Evolutionary conservation across 1,140 invertebrate species (phyloP), one percentile per base, ranked within the genome.

Genomic region (Chionoecetes opilio): DNA sequence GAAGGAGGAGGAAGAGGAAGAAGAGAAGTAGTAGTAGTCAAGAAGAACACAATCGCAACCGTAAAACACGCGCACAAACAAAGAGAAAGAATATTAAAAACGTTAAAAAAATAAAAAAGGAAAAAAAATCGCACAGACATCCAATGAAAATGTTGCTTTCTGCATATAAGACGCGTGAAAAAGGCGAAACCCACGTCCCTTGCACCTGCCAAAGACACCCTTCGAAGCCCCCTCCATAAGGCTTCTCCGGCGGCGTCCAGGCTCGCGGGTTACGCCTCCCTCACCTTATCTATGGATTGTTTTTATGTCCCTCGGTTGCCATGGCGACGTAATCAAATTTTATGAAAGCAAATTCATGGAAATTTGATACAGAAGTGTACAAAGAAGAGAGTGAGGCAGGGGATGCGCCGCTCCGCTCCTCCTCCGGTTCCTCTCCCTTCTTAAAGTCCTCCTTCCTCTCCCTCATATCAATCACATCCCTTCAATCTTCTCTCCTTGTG

Each of bases 291-390:
- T 89, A 89, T 75, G 87, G 63, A 82, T 32, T 75, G 89, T 75
- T 92, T 92, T 92, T 92, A 92, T 92, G 38, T 92, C 94, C 92
- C 82, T 88, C 41, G 37, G 85, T 95, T 87, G 75, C 94, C 91
- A 92, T 95, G 84, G 82, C 94, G 38, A 92, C 94, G 92, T 95
- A 95, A 95, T 95, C 91, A 92, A 95, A 92, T 95, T 95, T 95
- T 92, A 92, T 92, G 82, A 95, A 95, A 95, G 94, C 53, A 92
- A 95, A 95, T 95, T 95, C 90, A 95, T 95, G 94, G 94, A 92
- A 87, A 94, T 94, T 94, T 94, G 93, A 94, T 94, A 94, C 93
- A 94, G 87, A 94, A 91, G 46, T 86, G 90, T 86, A 92, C 94
- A 92, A 92, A 95, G 94, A 91, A 75, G 75, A 89, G 0, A 29